Evolutionary conservation across 1,140 invertebrate genomes (phyloP).

Genomic region (Lordiphosa collinella): DNA sequence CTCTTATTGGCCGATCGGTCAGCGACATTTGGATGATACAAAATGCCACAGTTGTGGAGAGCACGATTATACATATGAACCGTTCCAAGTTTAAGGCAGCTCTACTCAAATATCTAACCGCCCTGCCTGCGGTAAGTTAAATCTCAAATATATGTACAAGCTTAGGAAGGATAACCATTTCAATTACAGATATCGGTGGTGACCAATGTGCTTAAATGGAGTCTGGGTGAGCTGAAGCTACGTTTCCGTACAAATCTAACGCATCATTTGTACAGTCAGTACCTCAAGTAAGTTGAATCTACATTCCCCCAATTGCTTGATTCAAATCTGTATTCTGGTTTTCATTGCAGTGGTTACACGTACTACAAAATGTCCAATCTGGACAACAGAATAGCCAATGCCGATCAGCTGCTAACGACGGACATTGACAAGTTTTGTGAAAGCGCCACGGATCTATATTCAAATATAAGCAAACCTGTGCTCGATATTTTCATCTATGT

Average conservation of each 20-base stretch:
- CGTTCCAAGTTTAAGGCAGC: conserved; percentile 87
- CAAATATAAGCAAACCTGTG: conserved; percentile 97
- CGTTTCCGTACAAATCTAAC: conserved; percentile 94
- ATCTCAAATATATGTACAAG: no score
- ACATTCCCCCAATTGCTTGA: no score
- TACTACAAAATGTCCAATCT: conserved; percentile 98
- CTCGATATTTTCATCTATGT: conserved; percentile 97
- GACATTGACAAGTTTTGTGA: conserved; percentile 99
- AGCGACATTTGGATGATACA: conserved; percentile 99
- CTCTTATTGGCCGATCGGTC: conserved; percentile 92
- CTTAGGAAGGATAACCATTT: no score
- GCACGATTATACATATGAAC: conserved; percentile 95
- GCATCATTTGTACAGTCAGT: conserved; percentile 92
- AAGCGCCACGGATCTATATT: conserved; percentile 96
- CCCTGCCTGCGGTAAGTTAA: conserved; percentile 88
- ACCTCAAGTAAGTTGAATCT: conserved; percentile 91
- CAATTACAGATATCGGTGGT: conserved; percentile 88
- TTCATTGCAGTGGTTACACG: conserved; percentile 88
- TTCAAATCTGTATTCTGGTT: no score
- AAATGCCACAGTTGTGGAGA: conserved; percentile 95
- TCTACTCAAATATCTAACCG: conserved; percentile 87
- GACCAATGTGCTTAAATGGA: conserved; percentile 96
- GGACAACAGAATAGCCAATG: conserved; percentile 96
- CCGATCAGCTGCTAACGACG: conserved; percentile 96
- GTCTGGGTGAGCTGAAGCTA: conserved; percentile 95